These are phyloP conservation scores for Drosophila mayaguana DNA, from an alignment of 2,888 invertebrate genomes.

Conservation along the genomic window DNA sequence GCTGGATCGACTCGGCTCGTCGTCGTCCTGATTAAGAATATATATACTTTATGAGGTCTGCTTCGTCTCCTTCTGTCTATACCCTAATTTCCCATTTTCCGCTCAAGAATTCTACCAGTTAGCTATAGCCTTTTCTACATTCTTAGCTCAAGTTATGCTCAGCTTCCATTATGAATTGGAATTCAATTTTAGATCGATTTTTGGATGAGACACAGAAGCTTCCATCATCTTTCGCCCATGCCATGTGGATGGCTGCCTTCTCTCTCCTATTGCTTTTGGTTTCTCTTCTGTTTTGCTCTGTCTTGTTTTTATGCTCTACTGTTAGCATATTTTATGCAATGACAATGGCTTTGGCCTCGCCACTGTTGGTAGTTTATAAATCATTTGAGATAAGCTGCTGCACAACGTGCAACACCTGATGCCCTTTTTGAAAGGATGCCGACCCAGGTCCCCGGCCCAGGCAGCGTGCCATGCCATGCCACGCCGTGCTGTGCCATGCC, in stretches of 20 bases:
- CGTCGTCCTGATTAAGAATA: too few relatives aligned
- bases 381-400: conserved; percentile 84
- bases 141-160: conserved; percentile 21
- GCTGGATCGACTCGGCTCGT: too few relatives aligned
- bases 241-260: neutral
- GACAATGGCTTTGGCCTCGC: conserved; percentile 83
- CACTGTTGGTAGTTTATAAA: conserved; percentile 84
- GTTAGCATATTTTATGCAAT: conserved; percentile 83
- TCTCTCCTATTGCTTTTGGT: conserved; percentile 22
- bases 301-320: conserved; percentile 49
- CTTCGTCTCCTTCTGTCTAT: too few relatives aligned
- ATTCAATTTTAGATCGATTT: conserved; percentile 35
- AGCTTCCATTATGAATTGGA: conserved; percentile 13
- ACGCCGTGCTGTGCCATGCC: conserved; percentile 39
- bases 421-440: conserved; percentile 76
- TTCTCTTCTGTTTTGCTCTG: conserved; percentile 31
- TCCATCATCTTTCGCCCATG: conserved; percentile 8
- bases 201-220: conserved; percentile 20
- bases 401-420: conserved; percentile 84
- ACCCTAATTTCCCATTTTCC: too few relatives aligned
- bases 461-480: conserved; percentile 9
- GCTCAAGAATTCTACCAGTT: too few relatives aligned
- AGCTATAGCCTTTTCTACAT: neutral
- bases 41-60: too few relatives aligned
- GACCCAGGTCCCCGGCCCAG: conserved; percentile 30